Conservation (phyloP, 2,888 invertebrate genomes). For the Leucophenga montana region DNA sequence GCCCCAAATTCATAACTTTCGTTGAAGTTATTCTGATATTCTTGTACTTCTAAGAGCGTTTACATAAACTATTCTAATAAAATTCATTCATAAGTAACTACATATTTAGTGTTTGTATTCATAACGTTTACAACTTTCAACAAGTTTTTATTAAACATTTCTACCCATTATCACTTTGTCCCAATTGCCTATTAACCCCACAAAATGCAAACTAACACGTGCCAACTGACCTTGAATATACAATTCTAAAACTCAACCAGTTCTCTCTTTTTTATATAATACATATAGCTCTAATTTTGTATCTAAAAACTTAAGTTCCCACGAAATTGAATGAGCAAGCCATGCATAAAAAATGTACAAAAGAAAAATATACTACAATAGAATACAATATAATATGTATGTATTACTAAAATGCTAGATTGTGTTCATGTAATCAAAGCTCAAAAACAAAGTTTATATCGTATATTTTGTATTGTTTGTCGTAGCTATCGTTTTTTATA, state of each 20-base stretch:
- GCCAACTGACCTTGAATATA: conserved; percentile 2
- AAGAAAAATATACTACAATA: too few species aligned
- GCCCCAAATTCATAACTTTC: too few species aligned
- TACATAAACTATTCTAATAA: too few species aligned
- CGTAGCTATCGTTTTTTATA: conserved; percentile 5
- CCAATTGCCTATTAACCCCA: not conserved
- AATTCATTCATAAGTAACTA: too few species aligned
- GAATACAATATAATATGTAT: too few species aligned
- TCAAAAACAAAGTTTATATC: not conserved
- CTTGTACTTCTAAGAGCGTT: too few species aligned
- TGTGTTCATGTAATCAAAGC: conserved; percentile 5
- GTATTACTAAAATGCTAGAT: not conserved
- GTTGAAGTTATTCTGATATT: too few species aligned
- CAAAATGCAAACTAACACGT: not conserved
- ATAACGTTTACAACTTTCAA: not conserved
- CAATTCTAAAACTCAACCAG: too few species aligned
- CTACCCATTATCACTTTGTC: not conserved
- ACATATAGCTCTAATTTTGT: too few species aligned
- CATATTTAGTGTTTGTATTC: too few species aligned
- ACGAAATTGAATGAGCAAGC: not conserved
- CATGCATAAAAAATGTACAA: too few species aligned
- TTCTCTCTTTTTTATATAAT: too few species aligned
- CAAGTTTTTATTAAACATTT: not conserved
- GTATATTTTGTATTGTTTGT: not conserved
- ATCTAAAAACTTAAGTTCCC: conserved; percentile 5